Conservation (phyloP, 2,888 invertebrate species). For the Acrobasis suavella region DNA sequence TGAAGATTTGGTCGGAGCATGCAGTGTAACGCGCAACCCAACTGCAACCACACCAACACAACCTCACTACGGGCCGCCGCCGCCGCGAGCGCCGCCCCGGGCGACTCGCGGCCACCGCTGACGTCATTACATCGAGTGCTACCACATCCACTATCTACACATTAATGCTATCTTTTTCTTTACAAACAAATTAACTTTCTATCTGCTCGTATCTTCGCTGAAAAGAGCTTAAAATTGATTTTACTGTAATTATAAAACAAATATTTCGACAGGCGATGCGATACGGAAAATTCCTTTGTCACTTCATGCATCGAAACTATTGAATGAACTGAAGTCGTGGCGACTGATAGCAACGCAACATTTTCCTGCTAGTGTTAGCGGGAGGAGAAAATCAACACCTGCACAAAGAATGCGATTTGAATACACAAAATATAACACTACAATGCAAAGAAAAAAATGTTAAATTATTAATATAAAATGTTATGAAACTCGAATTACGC, state of each 20-base stretch:
- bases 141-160: constrained; percentile 75
- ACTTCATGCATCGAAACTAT: constrained; percentile 66
- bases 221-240: constrained; percentile 39
- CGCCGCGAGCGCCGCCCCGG: constrained; percentile 31
- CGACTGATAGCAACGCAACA: constrained; percentile 77
- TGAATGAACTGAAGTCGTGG: constrained; percentile 51
- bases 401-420: constrained; percentile 80
- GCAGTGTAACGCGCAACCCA: constrained; percentile 95
- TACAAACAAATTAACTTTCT: constrained; percentile 71
- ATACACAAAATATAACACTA: constrained; percentile 74
- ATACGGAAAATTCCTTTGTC: constrained; percentile 61
- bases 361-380: constrained; percentile 82
- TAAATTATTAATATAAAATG: constrained; percentile 65
- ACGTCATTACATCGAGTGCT: constrained; percentile 53
- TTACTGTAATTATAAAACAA: constrained; percentile 42
- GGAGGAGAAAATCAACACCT: constrained; percentile 80
- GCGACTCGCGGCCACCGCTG: constrained; percentile 32
- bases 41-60: constrained; percentile 90
- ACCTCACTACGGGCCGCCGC: constrained; percentile 63
- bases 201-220: constrained; percentile 35
- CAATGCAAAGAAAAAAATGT: constrained; percentile 75
- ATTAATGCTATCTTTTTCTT: constrained; percentile 57
- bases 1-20: constrained; percentile 88
- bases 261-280: constrained; percentile 60
- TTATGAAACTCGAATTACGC: constrained; percentile 63